Evolutionary conservation across 2,888 invertebrate species (phyloP).

Genomic region (Chesias legatella): DNA sequence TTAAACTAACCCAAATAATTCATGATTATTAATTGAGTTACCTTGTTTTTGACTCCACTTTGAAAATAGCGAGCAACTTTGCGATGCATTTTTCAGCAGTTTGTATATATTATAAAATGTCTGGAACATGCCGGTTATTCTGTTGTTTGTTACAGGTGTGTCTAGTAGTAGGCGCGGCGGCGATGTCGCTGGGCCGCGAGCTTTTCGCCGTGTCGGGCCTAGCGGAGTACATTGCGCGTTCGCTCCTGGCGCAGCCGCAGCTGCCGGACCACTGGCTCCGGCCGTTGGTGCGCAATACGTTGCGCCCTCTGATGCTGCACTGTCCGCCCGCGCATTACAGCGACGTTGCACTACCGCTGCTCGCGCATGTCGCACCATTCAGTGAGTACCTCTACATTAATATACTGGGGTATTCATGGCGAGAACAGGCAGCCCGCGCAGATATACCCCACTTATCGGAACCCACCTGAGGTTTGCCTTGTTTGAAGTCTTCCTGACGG

Average conservation of each 20-base stretch:
- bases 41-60: too few species aligned
- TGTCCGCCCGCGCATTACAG: constrained; percentile 91
- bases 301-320: constrained; percentile 91
- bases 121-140: not conserved
- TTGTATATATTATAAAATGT: not conserved
- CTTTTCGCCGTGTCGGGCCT: constrained; percentile 90
- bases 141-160: constrained; percentile 73
- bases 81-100: too few species aligned
- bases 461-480: too few species aligned
- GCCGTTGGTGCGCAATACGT: constrained; percentile 89
- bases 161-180: constrained; percentile 81
- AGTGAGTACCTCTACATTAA: constrained; percentile 77
- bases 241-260: constrained; percentile 85
- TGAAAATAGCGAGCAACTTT: too few species aligned
- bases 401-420: not conserved
- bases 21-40: too few species aligned
- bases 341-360: constrained; percentile 87
- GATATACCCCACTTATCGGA: too few species aligned
- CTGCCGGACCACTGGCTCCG: constrained; percentile 93
- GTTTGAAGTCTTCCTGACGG: too few species aligned
- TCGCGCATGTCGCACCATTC: constrained; percentile 88
- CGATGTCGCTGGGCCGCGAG: constrained; percentile 90
- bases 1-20: too few species aligned
- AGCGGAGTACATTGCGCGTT: constrained; percentile 85
- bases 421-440: too few species aligned